A percentile compares a stretch with the other conserved stretches of the same genome.
Conservation (phyloP, 2,888 invertebrate species). For the Scaptodrosophila latifasciaeformis region DNA sequence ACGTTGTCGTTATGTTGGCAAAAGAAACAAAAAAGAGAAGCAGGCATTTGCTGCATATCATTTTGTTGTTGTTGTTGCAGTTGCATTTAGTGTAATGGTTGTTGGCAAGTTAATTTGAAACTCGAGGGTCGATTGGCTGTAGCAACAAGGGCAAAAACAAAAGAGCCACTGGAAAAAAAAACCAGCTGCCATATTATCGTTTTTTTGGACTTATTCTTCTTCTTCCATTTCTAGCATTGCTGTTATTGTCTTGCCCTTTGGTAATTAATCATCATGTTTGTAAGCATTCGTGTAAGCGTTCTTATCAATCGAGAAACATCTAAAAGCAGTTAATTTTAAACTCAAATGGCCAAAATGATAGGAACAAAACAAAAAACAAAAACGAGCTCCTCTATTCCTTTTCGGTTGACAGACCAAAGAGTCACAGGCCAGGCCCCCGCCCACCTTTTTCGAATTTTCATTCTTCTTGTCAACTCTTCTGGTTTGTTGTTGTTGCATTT, state of each 20-base stretch:
- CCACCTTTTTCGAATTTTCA: too few relatives aligned
- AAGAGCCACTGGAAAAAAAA: conserved; percentile 12
- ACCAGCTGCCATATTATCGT: conserved; percentile 58
- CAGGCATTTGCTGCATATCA: conserved; percentile 51
- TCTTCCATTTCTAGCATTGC: too few relatives aligned
- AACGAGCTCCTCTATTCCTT: too few relatives aligned
- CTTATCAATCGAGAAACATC: conserved; percentile 62
- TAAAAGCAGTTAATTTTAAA: conserved; percentile 63
- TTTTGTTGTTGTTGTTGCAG: conserved; percentile 9
- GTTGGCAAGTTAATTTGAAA: conserved; percentile 71
- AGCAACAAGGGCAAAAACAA: conserved; percentile 26
- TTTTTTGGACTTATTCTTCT: too few relatives aligned
- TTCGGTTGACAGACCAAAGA: too few relatives aligned
- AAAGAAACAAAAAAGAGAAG: conserved; percentile 39
- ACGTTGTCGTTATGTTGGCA: conserved; percentile 62
- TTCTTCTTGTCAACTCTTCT: too few relatives aligned
- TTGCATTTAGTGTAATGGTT: background rate
- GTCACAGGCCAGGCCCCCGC: too few relatives aligned
- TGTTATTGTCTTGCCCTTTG: conserved; percentile 17
- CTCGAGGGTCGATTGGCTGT: too few relatives aligned
- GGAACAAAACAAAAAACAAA: too few relatives aligned
- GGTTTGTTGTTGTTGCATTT: too few relatives aligned
- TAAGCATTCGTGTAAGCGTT: conserved; percentile 64
- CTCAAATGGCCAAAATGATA: conserved; percentile 49
- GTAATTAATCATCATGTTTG: conserved; percentile 63